Evolutionary conservation across 2,888 invertebrate species (phyloP).

Genomic region (Philereme transversata): DNA sequence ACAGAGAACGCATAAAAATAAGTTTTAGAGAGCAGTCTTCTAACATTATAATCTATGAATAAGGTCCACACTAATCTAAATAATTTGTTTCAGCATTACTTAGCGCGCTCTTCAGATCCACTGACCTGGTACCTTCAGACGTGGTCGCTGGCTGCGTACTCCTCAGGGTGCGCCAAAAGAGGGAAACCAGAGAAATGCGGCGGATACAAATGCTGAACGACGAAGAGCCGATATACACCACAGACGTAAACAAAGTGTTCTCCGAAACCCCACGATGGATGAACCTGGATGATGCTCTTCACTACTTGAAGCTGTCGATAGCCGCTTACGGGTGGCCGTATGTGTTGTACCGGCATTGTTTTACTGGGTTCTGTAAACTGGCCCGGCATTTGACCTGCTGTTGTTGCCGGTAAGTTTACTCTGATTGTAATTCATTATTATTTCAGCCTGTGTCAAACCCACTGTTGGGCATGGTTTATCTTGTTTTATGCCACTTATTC

Average conservation of each 20-base stretch:
- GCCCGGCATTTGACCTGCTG: slow-evolving; percentile 88
- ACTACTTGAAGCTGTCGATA: slow-evolving; percentile 91
- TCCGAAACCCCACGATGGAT: slow-evolving; percentile 90
- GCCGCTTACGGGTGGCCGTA: slow-evolving; percentile 96
- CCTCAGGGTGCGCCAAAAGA: slow-evolving; percentile 90
- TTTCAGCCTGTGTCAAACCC: too few relatives aligned
- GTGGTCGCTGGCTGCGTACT: slow-evolving; percentile 94
- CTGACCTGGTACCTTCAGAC: slow-evolving; percentile 95
- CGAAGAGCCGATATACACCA: slow-evolving; percentile 87
- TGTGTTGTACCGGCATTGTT: slow-evolving; percentile 90
- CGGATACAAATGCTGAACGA: slow-evolving; percentile 86
- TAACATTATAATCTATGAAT: too few relatives aligned
- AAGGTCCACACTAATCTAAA: too few relatives aligned
- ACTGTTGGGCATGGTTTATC: too few relatives aligned
- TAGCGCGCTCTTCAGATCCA: slow-evolving; percentile 91
- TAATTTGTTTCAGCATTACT: slow-evolving; percentile 84
- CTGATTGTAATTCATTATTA: too few relatives aligned
- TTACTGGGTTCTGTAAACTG: slow-evolving; percentile 89
- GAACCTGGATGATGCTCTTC: slow-evolving; percentile 89
- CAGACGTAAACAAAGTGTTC: slow-evolving; percentile 85
- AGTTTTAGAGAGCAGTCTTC: too few relatives aligned
- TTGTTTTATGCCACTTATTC: too few relatives aligned
- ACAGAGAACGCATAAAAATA: too few relatives aligned
- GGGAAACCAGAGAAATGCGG: slow-evolving; percentile 88
- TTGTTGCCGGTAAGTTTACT: slow-evolving; percentile 85